A percentile compares a stretch with the other conserved stretches of the same genome.
These are phyloP conservation scores for Lasiurus cinereus DNA, from an alignment of 2,113 vertebrate species.

Conservation along the genomic window DNA sequence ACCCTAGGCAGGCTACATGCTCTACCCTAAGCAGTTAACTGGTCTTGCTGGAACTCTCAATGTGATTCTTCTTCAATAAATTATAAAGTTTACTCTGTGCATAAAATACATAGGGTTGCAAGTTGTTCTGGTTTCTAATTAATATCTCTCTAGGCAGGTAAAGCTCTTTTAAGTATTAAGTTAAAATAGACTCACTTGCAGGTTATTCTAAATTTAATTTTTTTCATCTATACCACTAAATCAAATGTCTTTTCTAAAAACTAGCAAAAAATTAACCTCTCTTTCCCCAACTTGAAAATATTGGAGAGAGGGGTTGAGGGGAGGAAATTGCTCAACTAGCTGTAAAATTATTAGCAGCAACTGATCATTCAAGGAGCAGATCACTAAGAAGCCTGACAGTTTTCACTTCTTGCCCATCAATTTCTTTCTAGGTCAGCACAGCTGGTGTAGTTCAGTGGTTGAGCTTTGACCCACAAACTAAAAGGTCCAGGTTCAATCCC, in stretches of 20 bases:
- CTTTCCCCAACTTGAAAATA: slow-evolving; percentile 54
- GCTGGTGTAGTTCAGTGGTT: no score
- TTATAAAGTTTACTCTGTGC: background rate
- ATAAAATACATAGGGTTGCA: background rate
- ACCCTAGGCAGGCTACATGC: background rate
- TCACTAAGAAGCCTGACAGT: background rate
- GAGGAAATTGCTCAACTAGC: background rate
- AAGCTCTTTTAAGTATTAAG: background rate
- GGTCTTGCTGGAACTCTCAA: background rate
- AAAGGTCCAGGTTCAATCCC: no score
- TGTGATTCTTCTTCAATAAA: background rate
- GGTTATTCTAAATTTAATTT: background rate
- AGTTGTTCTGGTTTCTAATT: background rate
- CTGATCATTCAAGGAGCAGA: background rate
- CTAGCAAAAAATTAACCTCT: background rate
- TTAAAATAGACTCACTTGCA: background rate
- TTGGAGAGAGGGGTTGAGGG: background rate
- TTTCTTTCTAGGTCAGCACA: slow-evolving; percentile 47
- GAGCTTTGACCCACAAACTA: no score
- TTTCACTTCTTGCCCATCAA: slow-evolving; percentile 36
- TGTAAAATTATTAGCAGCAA: slow-evolving; percentile 23
- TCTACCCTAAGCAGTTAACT: background rate
- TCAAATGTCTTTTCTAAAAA: slow-evolving; percentile 38
- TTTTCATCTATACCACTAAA: slow-evolving; percentile 26
- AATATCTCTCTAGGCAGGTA: background rate